Base-by-base conservation (phyloP, 2,888 invertebrate species). In the Drosophila differens region DNA sequence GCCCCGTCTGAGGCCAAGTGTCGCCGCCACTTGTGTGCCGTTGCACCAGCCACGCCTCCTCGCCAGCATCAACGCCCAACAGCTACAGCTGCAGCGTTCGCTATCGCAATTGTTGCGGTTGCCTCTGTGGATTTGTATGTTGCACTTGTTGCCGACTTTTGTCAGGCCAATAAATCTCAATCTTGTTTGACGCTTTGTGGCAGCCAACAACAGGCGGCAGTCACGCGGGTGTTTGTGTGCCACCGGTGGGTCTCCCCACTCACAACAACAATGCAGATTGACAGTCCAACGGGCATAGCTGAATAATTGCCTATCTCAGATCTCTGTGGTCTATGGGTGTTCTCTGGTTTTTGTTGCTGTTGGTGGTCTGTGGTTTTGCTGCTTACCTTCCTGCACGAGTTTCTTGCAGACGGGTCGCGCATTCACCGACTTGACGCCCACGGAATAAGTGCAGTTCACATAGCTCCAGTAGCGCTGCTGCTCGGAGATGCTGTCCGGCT, bases 401-500 rank as follows among this genome's bases (percentile, higher is more conserved):
- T 97, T 97, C 92, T 96, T 95, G 94, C 97, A 97, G 70, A 96
- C 95, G 30, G 96, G 95, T 81, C 94, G 94, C 1, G 95, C 94
- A 77, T 93, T 93, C 64, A 91, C 90, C 69, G 92, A 90, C 57
- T 92, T 92, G 2, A 94, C 93, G 88, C 94, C 94, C 80, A 94
- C 94, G 28, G 94, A 91, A 44, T 94, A 93, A 32, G 94, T 94
- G n/a, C 93, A 94, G 74, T 94, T 93, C 33, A 93, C 93, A 74
- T 92, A 93, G 74, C 93, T 93, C 93, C 94, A 94, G 66, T 92
- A 92, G 59, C 92, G 91, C 72, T 94, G 93, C 76, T 94, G 94
- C 51, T 93, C 93, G 28, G 92, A 91, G 75, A 94, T 91, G 89
- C 94, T 66, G 14, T 91, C 91, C 68, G 94, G 94, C 88, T 96